A percentile compares a stretch with the other conserved stretches of the same genome.
phyloP scores from a whole-genome alignment of 2,113 vertebrate genomes.

The Pterocles gutturalis region DNA sequence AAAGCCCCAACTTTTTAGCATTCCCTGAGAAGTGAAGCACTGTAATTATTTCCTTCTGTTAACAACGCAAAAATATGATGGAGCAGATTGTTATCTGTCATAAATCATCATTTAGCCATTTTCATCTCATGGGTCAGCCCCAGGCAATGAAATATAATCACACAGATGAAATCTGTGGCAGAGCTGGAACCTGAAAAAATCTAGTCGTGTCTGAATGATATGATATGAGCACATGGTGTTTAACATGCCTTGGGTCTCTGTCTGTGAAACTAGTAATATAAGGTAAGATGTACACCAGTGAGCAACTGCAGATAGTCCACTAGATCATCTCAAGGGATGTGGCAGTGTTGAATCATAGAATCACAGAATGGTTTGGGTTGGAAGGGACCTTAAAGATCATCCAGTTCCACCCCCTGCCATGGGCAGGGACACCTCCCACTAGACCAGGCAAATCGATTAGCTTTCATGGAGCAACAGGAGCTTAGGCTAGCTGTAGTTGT shows the following conservation, averaged over 20 bases:
- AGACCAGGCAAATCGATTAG: background rate
- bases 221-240: rapidly evolving
- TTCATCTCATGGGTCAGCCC: slow-evolving; percentile 20
- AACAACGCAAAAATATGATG: background rate
- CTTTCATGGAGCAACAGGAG: background rate
- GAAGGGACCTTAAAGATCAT: too few relatives aligned
- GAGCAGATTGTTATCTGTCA: slow-evolving; percentile 23
- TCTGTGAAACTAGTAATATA: background rate
- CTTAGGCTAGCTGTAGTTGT: background rate
- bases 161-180: background rate
- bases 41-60: slow-evolving; percentile 30
- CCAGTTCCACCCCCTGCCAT: too few relatives aligned
- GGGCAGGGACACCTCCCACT: too few relatives aligned
- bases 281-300: background rate
- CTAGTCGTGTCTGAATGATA: background rate
- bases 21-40: background rate
- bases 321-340: background rate
- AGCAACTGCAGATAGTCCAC: background rate
- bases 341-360: background rate
- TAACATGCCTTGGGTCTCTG: background rate
- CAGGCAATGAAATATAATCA: background rate
- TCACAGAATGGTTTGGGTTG: too few relatives aligned
- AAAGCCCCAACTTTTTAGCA: background rate
- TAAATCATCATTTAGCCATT: slow-evolving; percentile 16
- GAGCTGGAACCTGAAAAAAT: background rate